Base-by-base conservation (phyloP, 2,113 vertebrate species). In the Tonatia bakeri region DNA sequence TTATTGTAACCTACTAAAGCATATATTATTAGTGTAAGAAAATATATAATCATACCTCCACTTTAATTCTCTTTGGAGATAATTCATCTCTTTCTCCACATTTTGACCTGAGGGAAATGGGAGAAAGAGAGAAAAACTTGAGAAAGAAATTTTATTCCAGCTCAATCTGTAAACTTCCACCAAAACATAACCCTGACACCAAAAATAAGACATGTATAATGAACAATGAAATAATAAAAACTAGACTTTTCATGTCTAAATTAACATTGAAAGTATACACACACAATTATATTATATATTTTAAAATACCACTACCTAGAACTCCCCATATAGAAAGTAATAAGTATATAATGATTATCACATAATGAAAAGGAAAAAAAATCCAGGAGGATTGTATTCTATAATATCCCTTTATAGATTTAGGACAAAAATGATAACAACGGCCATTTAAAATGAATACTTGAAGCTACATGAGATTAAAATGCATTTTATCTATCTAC, bases 1-100 rank as follows among this genome's bases (percentile, higher is more conserved):
- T 50, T 67, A 77, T 33, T 50, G 26, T 96, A 26, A 90, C 82
- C 28, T 82, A 92, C 5, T 80, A 95, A 93, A 91, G 22, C 24
- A 92, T 75, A 72, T 12, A 81, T 43, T 67, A 95, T 96, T 85
- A 94, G 70, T 88, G 82, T 52, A 93, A 96, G 45, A 83, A 98
- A 61, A 82, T 50, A 76, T 79, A 47, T 77, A 47, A 89, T 8
- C 81, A 76, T 97, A 99, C 99, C 99, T 99, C 99, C 15, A 99
- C 99, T 98, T 99, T 99, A 96, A 99, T 99, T 97, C 99, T 99
- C 97, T 99, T 99, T 7, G 99, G 99, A 38, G 99, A 99, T 65
- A 99, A 98, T 95, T 99, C 99, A 89, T 99, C 99, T 98, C 99
- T 98, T 95, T 99, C 99, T 89, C 99, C 99, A 97, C 99, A 99